Base-by-base conservation (phyloP, 2,888 invertebrate genomes). In the Geotrupes spiniger region DNA sequence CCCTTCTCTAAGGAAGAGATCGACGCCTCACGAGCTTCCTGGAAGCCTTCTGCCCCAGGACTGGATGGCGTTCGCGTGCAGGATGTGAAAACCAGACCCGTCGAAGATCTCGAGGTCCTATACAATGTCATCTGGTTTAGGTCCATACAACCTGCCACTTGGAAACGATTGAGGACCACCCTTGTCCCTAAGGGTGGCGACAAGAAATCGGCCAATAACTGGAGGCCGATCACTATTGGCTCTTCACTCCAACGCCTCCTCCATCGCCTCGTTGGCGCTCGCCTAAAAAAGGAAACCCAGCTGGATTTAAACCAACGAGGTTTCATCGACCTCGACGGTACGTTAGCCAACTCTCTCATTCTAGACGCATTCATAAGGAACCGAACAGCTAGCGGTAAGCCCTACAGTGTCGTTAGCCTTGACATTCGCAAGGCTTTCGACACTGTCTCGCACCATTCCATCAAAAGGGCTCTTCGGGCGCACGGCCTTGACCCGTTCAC, bases 391-490 rank as follows among this genome's bases (percentile, higher is more conserved):
- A 48, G 53, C 1, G 37, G 48, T 39, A 63, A 59, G 11, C 55
- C 65, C 12, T 60, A 66, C 14, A 69, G 70, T 39, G 41, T 71
- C 4, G 66, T 63, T 1, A 63, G 68, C 15, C 58, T 74, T 1
- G 73, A 74, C 51, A 63, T 73, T 10, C 58, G 69, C 4, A 74
- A 72, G 56, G 74, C 72, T 1, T 74, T 70, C 52, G 73, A 74
- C 50, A 63, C 56, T 0, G 52, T 58, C 1, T 51, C 54, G 0
- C 59, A 57, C 17, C 6, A 44, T 6, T 46, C 57, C 2, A 51
- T 70, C 10, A 2, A 28, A 3, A 53, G 59, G 2, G 60, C 66
- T 4, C 59, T 74, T 21, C 21, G 50, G 15, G 48, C 54, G 6
- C 42, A 54, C n/a, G 71, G 69, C 4, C 48, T 71, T 16, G 69